Evolutionary conservation across 2,113 vertebrate genomes (phyloP), one percentile per base, ranked within the genome.

Genomic region (Gadus macrocephalus): DNA sequence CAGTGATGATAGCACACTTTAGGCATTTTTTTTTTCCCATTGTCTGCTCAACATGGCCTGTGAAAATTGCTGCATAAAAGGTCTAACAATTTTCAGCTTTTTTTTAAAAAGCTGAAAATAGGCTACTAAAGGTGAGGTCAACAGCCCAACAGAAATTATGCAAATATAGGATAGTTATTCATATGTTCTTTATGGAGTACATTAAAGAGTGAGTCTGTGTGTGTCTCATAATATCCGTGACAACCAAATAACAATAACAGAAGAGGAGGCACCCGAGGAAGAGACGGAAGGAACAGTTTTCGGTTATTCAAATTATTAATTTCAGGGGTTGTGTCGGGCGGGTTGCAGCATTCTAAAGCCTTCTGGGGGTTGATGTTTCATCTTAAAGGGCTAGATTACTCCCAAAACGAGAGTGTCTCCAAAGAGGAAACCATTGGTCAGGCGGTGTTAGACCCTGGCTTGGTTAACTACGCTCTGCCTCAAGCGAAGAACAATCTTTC

Each of bases 121-220:
- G n/a, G n/a, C n/a, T n/a, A 83, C 80, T 31, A 80, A 67, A 60
- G 49, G 9, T 64, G 64, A 58, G 71, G 69, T 73, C 69, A 73
- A 68, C 8, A 27, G 72, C 70, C 63, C 53, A n/a, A 38, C 68
- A 70, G 71, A 70, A 70, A 68, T 61, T 69, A 81, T 77, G 74
- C 70, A n/a, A 83, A 78, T 76, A 16, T 27, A 22, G 25, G 49
- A 66, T 62, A 35, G 72, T 67, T 70, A 27, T 67, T 64, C 60
- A 78, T 84, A 71, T 75, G 76, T 81, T 7, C 28, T 67, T 78
- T 76, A 22, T 73, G 66, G 64, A 28, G 25, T 71, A 53, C 78
- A 75, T 83, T 66, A 75, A 81, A 17, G 55, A n/a, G 55, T 58
- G 55, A 5, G 55, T 58, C 15, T 58, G 7, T 58, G 55, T 58